A percentile compares a stretch with the other conserved stretches of the same genome.
Conservation (phyloP, 2,888 invertebrate species). For the Caenorhabditis sp. region DNA sequence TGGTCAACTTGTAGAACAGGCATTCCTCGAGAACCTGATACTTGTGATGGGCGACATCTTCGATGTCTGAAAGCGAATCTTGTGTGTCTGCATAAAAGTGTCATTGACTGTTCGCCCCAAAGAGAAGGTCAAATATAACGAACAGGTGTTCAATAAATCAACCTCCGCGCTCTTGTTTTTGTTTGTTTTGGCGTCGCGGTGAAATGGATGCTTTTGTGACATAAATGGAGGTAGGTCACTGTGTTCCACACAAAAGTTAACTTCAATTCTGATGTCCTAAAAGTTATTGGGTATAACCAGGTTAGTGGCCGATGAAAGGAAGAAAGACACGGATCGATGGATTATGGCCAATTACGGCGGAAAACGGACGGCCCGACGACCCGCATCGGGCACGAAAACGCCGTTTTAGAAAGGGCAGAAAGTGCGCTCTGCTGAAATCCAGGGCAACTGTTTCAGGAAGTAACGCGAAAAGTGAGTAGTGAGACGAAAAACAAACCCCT, state of each 20-base stretch:
- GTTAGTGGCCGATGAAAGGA: conserved; percentile 2
- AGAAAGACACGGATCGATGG: neutral
- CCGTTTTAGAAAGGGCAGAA: neutral
- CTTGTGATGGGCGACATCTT: conserved; percentile 74
- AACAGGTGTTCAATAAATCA: conserved; percentile 38
- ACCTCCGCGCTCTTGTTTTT: neutral
- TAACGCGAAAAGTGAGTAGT: neutral
- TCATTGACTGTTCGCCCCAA: too few relatives aligned
- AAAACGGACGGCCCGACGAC: too few relatives aligned
- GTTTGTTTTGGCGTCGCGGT: conserved; percentile 15
- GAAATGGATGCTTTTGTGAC: too few relatives aligned
- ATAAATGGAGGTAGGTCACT: too few relatives aligned
- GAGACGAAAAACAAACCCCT: conserved; percentile 3
- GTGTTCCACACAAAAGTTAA: too few relatives aligned
- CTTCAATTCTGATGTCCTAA: neutral
- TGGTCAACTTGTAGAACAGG: conserved; percentile 73
- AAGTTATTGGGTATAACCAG: too few relatives aligned
- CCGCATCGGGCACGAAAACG: conserved; percentile 2
- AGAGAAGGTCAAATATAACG: conserved; percentile 17
- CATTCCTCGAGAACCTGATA: conserved; percentile 74
- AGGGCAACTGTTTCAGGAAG: neutral
- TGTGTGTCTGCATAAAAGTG: too few relatives aligned
- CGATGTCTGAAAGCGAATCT: conserved; percentile 66
- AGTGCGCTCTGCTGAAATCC: too few relatives aligned
- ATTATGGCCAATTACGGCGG: conserved; percentile 43